These are phyloP conservation scores for Campylomormyrus numenius DNA, from an alignment of 2,113 vertebrate genomes.

Conservation along the genomic window DNA sequence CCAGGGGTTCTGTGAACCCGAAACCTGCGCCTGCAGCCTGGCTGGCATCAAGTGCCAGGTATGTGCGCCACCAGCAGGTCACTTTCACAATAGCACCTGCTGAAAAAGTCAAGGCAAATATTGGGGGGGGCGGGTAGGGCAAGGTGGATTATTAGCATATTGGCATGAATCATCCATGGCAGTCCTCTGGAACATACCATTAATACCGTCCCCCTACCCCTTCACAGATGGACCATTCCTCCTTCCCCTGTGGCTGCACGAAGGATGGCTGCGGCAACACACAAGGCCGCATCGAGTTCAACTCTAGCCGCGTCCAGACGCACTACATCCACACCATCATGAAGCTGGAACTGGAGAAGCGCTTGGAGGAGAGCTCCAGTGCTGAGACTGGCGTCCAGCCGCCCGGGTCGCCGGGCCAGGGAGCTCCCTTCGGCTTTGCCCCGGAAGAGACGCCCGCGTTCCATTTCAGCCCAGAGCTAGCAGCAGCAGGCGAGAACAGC, in stretches of 20 bases:
- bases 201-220: background rate
- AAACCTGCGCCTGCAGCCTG: constrained; percentile 80
- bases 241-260: constrained; percentile 83
- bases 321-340: constrained; percentile 85
- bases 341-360: constrained; percentile 72
- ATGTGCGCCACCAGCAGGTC: background rate
- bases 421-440: constrained; percentile 43
- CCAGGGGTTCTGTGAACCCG: constrained; percentile 76
- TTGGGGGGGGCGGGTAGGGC: background rate
- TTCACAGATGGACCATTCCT: constrained; percentile 78
- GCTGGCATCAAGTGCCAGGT: constrained; percentile 93
- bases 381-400: constrained; percentile 9
- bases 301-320: constrained; percentile 74
- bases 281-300: constrained; percentile 76
- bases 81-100: background rate
- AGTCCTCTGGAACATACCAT: background rate
- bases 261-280: constrained; percentile 78
- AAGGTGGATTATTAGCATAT: background rate
- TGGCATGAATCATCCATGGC: background rate
- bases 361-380: constrained; percentile 29
- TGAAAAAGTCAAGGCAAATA: background rate
- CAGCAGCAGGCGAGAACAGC: constrained; percentile 68
- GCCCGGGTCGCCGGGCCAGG: background rate
- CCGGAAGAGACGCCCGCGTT: constrained; percentile 57
- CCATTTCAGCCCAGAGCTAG: constrained; percentile 57